A percentile compares a stretch with the other conserved stretches of the same genome.
phyloP scores from a whole-genome alignment of 64 coral and sea anemone genomes.

The Catalaphyllia jardinei region DNA sequence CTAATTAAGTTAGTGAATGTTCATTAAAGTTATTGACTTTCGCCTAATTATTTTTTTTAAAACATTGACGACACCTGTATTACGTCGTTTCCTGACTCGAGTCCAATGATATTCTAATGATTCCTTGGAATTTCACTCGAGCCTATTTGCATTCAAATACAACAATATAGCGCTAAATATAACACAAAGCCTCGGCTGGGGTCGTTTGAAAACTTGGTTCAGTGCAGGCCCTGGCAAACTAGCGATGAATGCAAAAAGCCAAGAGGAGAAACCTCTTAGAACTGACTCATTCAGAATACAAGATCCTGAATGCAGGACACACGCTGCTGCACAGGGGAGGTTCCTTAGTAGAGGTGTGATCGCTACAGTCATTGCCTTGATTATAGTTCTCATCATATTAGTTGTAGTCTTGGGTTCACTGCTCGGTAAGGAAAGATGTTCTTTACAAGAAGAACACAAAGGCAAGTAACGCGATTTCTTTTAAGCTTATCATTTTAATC shows the following conservation, averaged over 20 bases:
- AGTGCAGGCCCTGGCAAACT: background rate
- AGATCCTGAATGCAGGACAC: background rate
- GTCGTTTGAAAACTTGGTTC: background rate
- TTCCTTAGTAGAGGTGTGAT: conserved; percentile 28
- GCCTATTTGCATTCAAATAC: background rate
- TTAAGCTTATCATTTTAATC: background rate
- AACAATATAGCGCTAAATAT: background rate
- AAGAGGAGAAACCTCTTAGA: conserved; percentile 1
- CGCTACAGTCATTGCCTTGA: conserved; percentile 19
- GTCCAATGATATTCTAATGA: conserved; percentile 4
- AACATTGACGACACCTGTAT: background rate
- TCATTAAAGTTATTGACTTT: background rate
- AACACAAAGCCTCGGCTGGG: background rate
- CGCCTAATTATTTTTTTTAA: background rate
- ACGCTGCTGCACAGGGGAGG: background rate
- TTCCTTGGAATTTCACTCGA: background rate
- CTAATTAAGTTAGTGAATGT: background rate
- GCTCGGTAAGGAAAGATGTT: conserved; percentile 19
- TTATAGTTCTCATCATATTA: conserved; percentile 26
- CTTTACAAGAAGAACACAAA: background rate
- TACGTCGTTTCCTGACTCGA: background rate
- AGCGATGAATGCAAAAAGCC: conserved; percentile 4
- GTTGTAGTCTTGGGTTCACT: conserved; percentile 18
- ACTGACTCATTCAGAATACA: background rate
- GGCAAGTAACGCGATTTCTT: background rate